Evolutionary conservation across 2,113 vertebrate genomes (phyloP).

Genomic region (Gracilinanus agilis): DNA sequence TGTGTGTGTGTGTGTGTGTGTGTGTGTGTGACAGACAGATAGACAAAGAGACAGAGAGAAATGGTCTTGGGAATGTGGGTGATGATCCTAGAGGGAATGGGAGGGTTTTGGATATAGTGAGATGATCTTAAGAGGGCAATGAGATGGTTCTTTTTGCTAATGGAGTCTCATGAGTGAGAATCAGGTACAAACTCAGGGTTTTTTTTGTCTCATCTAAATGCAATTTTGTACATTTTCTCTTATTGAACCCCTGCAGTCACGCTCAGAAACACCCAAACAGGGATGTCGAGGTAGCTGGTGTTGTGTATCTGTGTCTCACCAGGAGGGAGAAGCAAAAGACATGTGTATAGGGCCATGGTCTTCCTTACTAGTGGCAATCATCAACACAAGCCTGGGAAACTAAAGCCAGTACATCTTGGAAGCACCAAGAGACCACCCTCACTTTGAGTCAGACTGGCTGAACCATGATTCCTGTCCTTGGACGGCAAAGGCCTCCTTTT

Average conservation of each 20-base stretch:
- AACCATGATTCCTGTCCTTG: background rate
- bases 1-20: no score
- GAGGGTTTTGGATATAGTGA: background rate
- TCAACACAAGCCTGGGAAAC: background rate
- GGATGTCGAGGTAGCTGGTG: background rate
- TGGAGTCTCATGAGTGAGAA: background rate
- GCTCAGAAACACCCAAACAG: background rate
- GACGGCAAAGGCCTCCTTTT: background rate
- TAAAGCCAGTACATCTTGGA: background rate
- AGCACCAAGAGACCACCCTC: background rate
- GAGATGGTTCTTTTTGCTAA: background rate
- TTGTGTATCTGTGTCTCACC: background rate
- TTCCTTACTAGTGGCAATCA: background rate
- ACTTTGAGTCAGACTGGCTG: background rate
- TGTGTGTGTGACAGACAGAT: background rate
- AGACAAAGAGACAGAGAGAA: no score
- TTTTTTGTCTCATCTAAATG: background rate
- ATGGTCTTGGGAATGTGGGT: no score
- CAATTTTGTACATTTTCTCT: background rate
- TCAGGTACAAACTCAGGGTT: background rate
- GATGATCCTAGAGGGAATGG: background rate
- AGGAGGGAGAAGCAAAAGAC: background rate
- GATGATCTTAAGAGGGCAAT: background rate
- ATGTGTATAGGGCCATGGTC: background rate
- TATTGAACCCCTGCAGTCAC: background rate